phyloP scores from a whole-genome alignment of 2,113 vertebrate species.

The Equus quagga region DNA sequence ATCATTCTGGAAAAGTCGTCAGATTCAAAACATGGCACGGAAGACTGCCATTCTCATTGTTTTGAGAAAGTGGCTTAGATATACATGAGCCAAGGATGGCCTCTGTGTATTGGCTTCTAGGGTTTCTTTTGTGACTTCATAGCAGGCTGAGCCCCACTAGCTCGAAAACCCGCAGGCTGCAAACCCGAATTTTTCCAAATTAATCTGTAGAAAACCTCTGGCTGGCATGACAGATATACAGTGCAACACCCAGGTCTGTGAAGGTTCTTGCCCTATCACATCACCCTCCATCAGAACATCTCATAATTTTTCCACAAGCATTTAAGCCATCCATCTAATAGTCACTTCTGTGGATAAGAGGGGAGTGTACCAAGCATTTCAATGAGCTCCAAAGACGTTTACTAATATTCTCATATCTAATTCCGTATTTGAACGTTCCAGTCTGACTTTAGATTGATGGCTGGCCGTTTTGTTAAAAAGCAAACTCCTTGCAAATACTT shows the following conservation, averaged over 20 bases:
- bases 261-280: background rate
- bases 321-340: background rate
- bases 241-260: accelerated
- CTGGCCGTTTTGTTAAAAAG: background rate
- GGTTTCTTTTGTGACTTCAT: background rate
- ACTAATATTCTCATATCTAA: background rate
- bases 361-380: background rate
- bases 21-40: background rate
- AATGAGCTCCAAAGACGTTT: background rate
- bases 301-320: background rate
- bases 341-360: background rate
- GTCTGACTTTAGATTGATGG: background rate
- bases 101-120: no score
- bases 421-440: background rate
- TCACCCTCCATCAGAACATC: background rate
- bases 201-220: background rate
- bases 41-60: background rate
- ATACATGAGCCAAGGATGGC: background rate
- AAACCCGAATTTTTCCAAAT: background rate
- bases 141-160: background rate
- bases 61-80: background rate
- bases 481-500: background rate
- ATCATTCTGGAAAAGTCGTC: background rate
- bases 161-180: background rate
- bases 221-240: accelerated